These are phyloP conservation scores for Rostratula benghalensis DNA, from an alignment of 2,113 vertebrate species.

Conservation along the genomic window DNA sequence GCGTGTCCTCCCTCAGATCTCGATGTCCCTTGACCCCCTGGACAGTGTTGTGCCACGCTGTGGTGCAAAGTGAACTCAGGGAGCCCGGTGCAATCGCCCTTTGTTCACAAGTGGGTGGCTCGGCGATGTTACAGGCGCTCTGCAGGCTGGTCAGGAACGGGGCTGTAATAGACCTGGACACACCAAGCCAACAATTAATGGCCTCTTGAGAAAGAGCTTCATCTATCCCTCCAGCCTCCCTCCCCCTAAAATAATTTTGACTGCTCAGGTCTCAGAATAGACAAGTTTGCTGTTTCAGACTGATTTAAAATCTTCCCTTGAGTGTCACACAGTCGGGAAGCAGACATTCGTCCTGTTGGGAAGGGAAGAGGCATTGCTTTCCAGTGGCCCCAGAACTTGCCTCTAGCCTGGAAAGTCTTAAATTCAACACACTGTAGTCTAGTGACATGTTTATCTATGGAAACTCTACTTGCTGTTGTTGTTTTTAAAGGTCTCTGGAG, in stretches of 20 bases:
- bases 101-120: background rate
- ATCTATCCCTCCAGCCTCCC: background rate
- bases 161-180: background rate
- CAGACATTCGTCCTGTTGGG: conserved; percentile 22
- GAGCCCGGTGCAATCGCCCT: background rate
- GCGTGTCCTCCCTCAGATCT: background rate
- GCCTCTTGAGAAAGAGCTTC: background rate
- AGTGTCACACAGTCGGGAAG: background rate
- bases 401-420: background rate
- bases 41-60: rapidly evolving
- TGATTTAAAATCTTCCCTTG: conserved; percentile 34
- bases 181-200: background rate
- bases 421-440: background rate
- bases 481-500: background rate
- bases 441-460: background rate
- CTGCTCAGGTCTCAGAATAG: background rate
- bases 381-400: background rate
- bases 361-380: conserved; percentile 19
- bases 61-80: background rate
- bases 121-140: background rate
- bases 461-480: background rate
- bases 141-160: background rate
- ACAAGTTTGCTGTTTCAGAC: background rate
- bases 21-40: background rate
- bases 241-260: background rate